Base-by-base conservation (phyloP, 2,113 vertebrate genomes). In the Leiothrix lutea region DNA sequence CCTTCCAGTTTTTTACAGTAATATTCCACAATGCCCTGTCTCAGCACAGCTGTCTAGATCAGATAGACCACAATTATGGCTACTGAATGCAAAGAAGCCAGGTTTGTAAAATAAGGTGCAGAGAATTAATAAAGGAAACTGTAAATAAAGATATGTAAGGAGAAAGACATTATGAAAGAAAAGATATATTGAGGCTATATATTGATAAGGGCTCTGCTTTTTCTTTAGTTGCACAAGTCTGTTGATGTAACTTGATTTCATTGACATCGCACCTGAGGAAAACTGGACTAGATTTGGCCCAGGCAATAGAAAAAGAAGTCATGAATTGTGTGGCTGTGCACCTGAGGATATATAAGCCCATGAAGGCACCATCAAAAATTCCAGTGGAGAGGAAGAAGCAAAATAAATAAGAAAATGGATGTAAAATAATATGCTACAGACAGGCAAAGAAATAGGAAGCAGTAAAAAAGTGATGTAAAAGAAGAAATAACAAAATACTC, bases 1-100 rank as follows among this genome's bases (percentile, higher is more conserved):
- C 47, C 83, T 92, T 90, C 44, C 54, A 67, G 20, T 60, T 93
- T 94, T 94, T 93, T 79, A 82, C 53, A 42, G 60, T 77, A 94
- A 93, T 94, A 93, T 93, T 97, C 96, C 65, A 95, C 75, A 95
- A 94, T 86, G 64, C 81, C 85, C 51, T 78, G 67, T 80, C 84
- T 96, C 8, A 0, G 73, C 85, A 92, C 83, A 97, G 82, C 95
- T 97, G 91, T 93, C 90, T 86, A 80, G 74, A 84, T 97, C 95
- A 88, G 88, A 94, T 85, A 94, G 81, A 93, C 91, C 88, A 83
- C 28, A 3, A 45, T 64, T 80, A 72, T 91, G 91, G 89, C 66
- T 86, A 90, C 62, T 22, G 57, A 95, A 93, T 78, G 77, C 58
- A 88, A 93, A 93, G 71, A 88, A 94, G 60, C 17, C 74, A 88